Base-by-base conservation (phyloP, 2,797 vertebrate species). In the Falco cherrug region DNA sequence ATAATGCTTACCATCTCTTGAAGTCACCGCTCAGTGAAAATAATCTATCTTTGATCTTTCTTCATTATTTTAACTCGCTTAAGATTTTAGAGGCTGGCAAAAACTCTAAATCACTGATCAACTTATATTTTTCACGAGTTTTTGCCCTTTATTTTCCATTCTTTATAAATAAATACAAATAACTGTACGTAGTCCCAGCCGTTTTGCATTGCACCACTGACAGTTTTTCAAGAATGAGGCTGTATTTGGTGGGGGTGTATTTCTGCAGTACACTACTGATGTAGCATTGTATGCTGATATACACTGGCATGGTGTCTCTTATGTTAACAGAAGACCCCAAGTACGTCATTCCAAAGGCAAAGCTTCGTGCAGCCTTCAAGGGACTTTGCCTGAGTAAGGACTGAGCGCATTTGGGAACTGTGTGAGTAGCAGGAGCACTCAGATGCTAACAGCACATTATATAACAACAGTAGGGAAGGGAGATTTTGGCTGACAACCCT, bases 401-500 rank as follows among this genome's bases (percentile, higher is more conserved):
- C 41, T 39, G 60, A 45, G 68, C 33, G 29, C 13, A 3, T 64
- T 50, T 2, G 7, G 29, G 65, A 90, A 4, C 53, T 8, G 5
- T n/a, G 22, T 69, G 65, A 81, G 47, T 9, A 64, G 51, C 1
- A 31, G 54, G 43, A 93, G 47, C 28, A 19, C 39, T 77, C n/a
- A 11, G 41, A 74, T 24, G 8, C 31, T 79, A 56, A 65, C 1
- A 2, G 29, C 8, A 4, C 0, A 0, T 89, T 90, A 51, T 63
- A 35, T 60, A 94, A 83, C 26, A 48, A 9, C 12, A 69, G 37
- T 37, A 48, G 29, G 35, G 63, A 93, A 70, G 24, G 50, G 67
- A 89, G 43, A 74, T 89, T 87, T 87, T 93, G 75, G 70, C 71
- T 84, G 68, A 89, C 74, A 89, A 51, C 3, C 24, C 48, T 87